phyloP scores from a whole-genome alignment of 2,113 vertebrate genomes.

The Triplophysa dalaica region DNA sequence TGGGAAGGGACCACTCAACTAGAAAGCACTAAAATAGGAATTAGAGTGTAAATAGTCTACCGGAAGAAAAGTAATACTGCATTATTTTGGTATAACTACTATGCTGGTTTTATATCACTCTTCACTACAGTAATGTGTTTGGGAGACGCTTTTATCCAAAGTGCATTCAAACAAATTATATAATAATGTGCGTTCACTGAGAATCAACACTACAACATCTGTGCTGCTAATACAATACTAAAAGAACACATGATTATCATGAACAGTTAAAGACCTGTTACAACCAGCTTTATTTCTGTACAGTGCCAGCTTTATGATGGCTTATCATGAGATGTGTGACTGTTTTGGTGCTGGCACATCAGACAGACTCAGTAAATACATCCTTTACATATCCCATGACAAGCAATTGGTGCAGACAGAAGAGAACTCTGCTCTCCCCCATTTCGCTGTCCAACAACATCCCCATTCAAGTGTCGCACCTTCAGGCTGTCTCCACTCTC shows the following conservation, averaged over 20 bases:
- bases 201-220: too few relatives aligned
- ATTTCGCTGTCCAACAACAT: constrained; percentile 70
- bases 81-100: too few relatives aligned
- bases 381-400: constrained; percentile 65
- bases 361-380: constrained; percentile 72
- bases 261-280: neutral
- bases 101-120: too few relatives aligned
- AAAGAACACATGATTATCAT: neutral
- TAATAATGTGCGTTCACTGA: too few relatives aligned
- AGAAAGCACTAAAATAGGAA: constrained; percentile 16
- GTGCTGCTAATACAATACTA: neutral
- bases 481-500: constrained; percentile 63
- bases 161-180: too few relatives aligned
- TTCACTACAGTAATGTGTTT: too few relatives aligned
- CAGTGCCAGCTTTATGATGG: neutral
- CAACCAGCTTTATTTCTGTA: neutral
- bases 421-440: constrained; percentile 35
- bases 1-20: constrained; percentile 57
- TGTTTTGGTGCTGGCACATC: constrained; percentile 60
- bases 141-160: too few relatives aligned
- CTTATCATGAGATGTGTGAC: constrained; percentile 36
- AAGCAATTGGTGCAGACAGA: constrained; percentile 67
- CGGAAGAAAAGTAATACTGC: too few relatives aligned
- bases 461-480: constrained; percentile 73
- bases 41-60: too few relatives aligned